phyloP scores from a whole-genome alignment of 2,113 vertebrate species.

The Choloepus hoffmanni region DNA sequence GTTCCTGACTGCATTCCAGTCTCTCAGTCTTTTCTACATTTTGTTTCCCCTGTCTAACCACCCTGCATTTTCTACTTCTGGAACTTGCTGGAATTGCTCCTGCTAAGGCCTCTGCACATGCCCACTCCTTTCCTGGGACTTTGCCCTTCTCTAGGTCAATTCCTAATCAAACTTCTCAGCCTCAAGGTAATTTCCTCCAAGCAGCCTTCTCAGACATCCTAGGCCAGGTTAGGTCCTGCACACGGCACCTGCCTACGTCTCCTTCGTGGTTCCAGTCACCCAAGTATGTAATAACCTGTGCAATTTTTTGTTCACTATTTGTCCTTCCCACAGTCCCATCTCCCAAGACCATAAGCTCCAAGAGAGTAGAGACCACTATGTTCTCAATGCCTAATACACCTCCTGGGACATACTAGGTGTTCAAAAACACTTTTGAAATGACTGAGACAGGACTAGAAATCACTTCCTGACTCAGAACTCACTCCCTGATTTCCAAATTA shows the following conservation, averaged over 20 bases:
- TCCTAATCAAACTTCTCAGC: neutral
- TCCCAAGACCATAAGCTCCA: neutral
- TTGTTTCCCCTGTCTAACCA: neutral
- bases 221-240: neutral
- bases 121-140: neutral
- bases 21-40: neutral
- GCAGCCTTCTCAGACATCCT: neutral
- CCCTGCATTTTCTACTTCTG: neutral
- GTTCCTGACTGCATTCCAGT: neutral
- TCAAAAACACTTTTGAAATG: conserved; percentile 9
- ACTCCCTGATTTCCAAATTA: neutral
- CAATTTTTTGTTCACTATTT: neutral
- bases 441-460: neutral
- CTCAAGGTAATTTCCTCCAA: neutral
- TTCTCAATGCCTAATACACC: neutral
- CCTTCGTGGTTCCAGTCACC: neutral
- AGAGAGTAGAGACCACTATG: neutral
- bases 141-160: neutral
- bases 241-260: neutral
- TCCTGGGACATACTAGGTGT: neutral
- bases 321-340: neutral
- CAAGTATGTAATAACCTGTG: neutral
- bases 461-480: neutral
- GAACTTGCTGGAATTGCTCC: neutral
- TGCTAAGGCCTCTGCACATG: neutral